A percentile compares a stretch with the other conserved stretches of the same genome.
Conservation (phyloP, 2,113 vertebrate species). For the Pyrgilauda ruficollis region DNA sequence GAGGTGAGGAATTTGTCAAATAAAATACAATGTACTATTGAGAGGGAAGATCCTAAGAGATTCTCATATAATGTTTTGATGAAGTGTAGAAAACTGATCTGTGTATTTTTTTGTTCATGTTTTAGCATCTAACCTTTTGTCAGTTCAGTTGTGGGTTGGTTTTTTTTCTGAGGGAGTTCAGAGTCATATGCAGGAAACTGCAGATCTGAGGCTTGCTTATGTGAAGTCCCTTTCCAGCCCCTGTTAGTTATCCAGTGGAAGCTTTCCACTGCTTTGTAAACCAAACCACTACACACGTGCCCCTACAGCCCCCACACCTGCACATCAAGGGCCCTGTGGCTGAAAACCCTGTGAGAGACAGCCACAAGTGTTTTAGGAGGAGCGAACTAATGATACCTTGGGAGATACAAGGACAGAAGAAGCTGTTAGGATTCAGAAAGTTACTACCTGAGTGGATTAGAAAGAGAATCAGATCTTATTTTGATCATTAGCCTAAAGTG, state of each 20-base stretch:
- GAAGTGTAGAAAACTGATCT: background rate
- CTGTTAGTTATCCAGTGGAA: background rate
- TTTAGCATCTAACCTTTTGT: background rate
- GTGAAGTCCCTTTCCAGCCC: background rate
- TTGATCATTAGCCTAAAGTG: background rate
- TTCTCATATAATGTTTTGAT: background rate
- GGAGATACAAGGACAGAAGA: background rate
- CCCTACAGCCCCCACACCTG: background rate
- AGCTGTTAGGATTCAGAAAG: background rate
- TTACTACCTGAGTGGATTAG: background rate
- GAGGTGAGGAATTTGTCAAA: background rate
- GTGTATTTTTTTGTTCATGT: background rate
- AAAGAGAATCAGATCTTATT: background rate
- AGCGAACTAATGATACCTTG: background rate
- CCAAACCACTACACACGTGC: too few species aligned
- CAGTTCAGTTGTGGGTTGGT: background rate
- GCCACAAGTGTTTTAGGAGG: background rate
- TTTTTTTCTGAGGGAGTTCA: background rate
- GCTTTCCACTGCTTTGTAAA: background rate
- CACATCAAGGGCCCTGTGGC: background rate
- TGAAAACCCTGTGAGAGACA: background rate
- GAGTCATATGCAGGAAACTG: background rate
- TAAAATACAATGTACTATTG: background rate
- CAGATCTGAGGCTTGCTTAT: background rate
- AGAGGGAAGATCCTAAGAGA: background rate